These are phyloP conservation scores for Macrophya alboannulata DNA, from an alignment of 2,888 invertebrate species.

Conservation along the genomic window DNA sequence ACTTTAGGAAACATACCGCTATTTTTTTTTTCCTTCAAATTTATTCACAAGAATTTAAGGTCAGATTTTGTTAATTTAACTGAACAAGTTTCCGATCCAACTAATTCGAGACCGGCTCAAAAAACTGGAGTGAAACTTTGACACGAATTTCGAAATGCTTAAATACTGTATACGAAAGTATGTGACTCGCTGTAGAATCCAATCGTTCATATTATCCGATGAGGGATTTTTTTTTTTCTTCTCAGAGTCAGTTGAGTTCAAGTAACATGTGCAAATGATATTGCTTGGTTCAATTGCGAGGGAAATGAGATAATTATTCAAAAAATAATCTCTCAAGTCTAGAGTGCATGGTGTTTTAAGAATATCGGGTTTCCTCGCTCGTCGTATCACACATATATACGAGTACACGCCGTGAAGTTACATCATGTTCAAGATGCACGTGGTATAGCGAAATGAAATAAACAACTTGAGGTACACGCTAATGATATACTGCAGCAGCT, in stretches of 20 bases:
- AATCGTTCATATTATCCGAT: not conserved
- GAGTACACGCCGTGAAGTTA: not conserved
- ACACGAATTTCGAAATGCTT: not conserved
- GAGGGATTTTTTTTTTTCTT: not conserved
- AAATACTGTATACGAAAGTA: no score
- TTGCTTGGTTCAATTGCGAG: not conserved
- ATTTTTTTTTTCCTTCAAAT: not conserved
- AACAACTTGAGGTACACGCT: not conserved
- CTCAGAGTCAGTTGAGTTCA: not conserved
- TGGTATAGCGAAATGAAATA: constrained; percentile 30
- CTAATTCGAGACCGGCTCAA: not conserved
- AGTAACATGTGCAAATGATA: not conserved
- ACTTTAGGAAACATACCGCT: not conserved
- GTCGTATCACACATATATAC: not conserved
- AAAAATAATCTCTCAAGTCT: not conserved
- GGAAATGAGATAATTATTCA: not conserved
- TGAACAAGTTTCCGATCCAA: not conserved
- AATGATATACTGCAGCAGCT: not conserved
- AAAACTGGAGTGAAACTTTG: not conserved
- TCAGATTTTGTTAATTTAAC: not conserved
- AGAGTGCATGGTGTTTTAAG: constrained; percentile 10
- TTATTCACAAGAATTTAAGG: not conserved
- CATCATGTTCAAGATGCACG: constrained; percentile 22
- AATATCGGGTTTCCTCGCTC: constrained; percentile 26
- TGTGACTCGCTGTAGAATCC: not conserved